Base-by-base conservation (phyloP, 2,113 vertebrate genomes). In the Stomatorhinus ivindoensis region DNA sequence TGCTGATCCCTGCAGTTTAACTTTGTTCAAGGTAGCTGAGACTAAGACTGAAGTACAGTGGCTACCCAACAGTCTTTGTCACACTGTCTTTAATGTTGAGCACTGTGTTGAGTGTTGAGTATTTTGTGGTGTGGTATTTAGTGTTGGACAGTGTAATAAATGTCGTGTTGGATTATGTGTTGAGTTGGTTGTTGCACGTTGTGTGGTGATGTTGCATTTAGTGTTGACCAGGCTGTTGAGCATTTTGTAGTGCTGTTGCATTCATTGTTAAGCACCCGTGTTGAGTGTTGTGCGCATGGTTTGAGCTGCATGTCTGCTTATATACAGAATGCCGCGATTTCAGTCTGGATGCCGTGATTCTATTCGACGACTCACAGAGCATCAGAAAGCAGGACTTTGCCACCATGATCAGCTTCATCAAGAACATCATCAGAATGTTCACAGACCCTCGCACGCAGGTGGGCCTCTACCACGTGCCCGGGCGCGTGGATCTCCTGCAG, bases 301-400 rank as follows among this genome's bases (percentile, higher is more conserved):
- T n/a, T 42, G 17, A 35, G 76, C 76, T 9, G 35, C 15, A 21
- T 2, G n/a, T n/a, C 46, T 7, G 82, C 82, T 88, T 86, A 76
- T n/a, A 87, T 80, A 10, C 87, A 96, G 95, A 39, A 82, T 96
- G 96, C 90, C 91, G 91, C 73, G 55, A 46, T 44, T 91, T 90
- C 46, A 93, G 93, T 0, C 94, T 94, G 17, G 96, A 96, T 91
- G 95, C 95, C 2, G 95, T 90, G 85, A 95, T 96, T 89, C 90
- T 96, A 89, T 93, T 95, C 65, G 96, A 96, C 8, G 95, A 95
- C 27, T 96, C 96, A 0, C 91, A 92, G n/a, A 96, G 96, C 88
- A 95, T 96, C 2, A 0, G 0, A 0, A 0, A 0, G 0, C 0
- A 0, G 0, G 93, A 96, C 58, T 96, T 96, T 76, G 6, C 13